Conservation (phyloP, 2,888 invertebrate genomes). For the Trisateles emortualis region DNA sequence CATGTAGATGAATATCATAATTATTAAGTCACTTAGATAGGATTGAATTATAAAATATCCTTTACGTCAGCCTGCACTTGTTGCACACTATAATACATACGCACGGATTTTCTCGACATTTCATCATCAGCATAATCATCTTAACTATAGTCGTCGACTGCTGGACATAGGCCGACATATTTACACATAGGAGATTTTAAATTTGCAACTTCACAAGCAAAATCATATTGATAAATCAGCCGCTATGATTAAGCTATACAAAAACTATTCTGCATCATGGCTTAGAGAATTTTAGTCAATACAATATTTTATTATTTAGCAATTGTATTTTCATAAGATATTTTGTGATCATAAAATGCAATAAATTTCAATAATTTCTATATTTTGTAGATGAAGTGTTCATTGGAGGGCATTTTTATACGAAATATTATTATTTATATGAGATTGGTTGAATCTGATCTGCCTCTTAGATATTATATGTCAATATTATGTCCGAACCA, state of each 20-base stretch:
- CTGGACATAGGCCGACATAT: too few species aligned
- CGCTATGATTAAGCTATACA: conserved; percentile 12
- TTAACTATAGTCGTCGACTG: too few species aligned
- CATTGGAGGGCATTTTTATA: conserved; percentile 39
- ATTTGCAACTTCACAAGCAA: conserved; percentile 29
- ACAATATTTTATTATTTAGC: conserved; percentile 22
- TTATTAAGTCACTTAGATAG: too few species aligned
- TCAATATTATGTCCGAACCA: conserved; percentile 8
- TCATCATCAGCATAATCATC: too few species aligned
- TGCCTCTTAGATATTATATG: conserved; percentile 11
- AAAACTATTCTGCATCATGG: conserved; percentile 12
- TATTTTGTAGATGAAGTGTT: conserved; percentile 41
- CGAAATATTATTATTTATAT: conserved; percentile 40
- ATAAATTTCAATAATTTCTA: conserved; percentile 37
- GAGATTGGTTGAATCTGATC: conserved; percentile 35
- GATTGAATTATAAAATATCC: too few species aligned
- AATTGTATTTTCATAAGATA: conserved; percentile 28
- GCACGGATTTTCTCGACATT: too few species aligned
- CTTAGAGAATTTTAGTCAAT: conserved; percentile 28
- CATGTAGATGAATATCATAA: too few species aligned
- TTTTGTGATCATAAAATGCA: conserved; percentile 40
- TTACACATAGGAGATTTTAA: too few species aligned
- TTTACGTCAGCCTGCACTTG: too few species aligned
- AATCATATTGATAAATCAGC: conserved; percentile 13
- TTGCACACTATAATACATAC: too few species aligned